These are phyloP conservation scores for Tetramorium alpestre DNA, from an alignment of 1,140 invertebrate species.

Conservation along the genomic window DNA sequence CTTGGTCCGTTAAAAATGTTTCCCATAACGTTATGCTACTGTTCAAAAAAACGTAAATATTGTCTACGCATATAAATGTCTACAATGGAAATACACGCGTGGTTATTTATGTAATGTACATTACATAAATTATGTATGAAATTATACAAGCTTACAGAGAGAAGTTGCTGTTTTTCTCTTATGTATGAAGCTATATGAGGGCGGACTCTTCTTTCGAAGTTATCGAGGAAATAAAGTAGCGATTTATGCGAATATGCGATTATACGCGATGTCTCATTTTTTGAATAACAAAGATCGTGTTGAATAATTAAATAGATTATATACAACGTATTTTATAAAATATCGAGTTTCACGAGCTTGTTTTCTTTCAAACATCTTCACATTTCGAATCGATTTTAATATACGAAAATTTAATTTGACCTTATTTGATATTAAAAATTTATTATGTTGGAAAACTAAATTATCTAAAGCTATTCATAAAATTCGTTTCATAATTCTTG, in stretches of 20 bases:
- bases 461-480: background rate
- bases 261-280: background rate
- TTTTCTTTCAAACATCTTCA: background rate
- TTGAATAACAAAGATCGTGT: constrained; percentile 7
- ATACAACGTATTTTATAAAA: background rate
- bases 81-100: background rate
- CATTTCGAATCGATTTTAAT: background rate
- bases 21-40: background rate
- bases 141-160: background rate
- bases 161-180: background rate
- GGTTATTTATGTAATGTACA: constrained; percentile 20
- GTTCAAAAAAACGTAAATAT: background rate
- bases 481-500: background rate
- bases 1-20: background rate
- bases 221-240: background rate
- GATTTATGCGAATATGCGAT: background rate
- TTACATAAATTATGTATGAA: constrained; percentile 18
- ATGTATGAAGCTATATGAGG: background rate
- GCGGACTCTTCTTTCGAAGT: background rate
- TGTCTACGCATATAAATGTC: background rate
- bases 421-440: background rate
- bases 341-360: background rate
- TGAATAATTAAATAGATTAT: constrained; percentile 21
- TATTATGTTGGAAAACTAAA: background rate
- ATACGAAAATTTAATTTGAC: background rate